Conservation (phyloP, 2,797 vertebrate genomes). For the Pogonophryne albipinna region DNA sequence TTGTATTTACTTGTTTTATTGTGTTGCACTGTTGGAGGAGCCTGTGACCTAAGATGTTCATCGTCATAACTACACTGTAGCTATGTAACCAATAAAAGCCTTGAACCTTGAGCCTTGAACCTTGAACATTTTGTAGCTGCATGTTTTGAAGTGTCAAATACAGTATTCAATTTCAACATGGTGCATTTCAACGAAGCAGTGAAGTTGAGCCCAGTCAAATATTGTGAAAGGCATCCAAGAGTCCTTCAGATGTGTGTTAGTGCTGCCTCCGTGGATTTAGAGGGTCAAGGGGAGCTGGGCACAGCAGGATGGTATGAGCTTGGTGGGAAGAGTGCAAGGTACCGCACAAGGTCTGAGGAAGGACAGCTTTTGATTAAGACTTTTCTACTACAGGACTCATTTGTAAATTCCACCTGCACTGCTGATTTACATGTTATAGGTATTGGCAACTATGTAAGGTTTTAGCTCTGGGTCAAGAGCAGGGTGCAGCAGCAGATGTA, state of each 20-base stretch:
- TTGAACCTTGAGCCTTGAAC: too few species aligned
- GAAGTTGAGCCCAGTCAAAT: slow-evolving; percentile 40
- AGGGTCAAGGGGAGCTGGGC: slow-evolving; percentile 77
- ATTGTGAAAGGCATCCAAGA: slow-evolving; percentile 69
- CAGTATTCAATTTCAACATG: too few species aligned
- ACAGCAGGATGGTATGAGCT: slow-evolving; percentile 71
- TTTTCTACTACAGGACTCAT: slow-evolving; percentile 68
- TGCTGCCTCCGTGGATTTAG: slow-evolving; percentile 76
- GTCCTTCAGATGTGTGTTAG: slow-evolving; percentile 73
- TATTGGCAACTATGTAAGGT: slow-evolving; percentile 54
- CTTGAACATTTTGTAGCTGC: too few species aligned
- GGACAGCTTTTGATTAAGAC: slow-evolving; percentile 72
- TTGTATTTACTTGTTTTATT: too few species aligned
- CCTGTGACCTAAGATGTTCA: too few species aligned
- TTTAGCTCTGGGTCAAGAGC: slow-evolving; percentile 59
- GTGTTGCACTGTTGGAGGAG: too few species aligned
- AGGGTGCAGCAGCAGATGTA: slow-evolving; percentile 34
- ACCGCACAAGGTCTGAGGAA: slow-evolving; percentile 71
- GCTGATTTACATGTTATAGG: slow-evolving; percentile 55
- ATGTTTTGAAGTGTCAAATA: too few species aligned
- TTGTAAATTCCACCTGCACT: slow-evolving; percentile 58
- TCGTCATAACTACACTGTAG: too few species aligned
- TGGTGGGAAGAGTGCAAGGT: slow-evolving; percentile 69
- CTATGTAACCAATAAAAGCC: too few species aligned
- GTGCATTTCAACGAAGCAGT: slow-evolving; percentile 8